Evolutionary conservation across 2,113 vertebrate species (phyloP).

Genomic region (Malurus alboscapulatus): DNA sequence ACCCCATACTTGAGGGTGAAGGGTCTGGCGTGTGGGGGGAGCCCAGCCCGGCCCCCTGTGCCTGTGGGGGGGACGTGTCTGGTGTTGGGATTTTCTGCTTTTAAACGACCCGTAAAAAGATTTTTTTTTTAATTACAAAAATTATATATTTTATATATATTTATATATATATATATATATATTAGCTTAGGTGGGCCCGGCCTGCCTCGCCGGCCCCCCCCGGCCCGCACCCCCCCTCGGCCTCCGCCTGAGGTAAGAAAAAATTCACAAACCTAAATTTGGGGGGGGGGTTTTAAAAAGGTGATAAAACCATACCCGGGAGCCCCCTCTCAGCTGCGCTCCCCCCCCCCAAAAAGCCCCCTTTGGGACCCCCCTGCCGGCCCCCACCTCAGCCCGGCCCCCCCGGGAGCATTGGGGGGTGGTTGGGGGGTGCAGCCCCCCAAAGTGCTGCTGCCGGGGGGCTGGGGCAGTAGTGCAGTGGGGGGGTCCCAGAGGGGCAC

Average conservation of each 20-base stretch:
- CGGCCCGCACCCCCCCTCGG: too few relatives aligned
- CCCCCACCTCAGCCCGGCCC: background rate
- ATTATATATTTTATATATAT: conserved; percentile 6
- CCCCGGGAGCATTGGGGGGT: background rate
- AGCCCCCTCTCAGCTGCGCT: too few relatives aligned
- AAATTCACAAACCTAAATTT: too few relatives aligned
- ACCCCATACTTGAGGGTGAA: background rate
- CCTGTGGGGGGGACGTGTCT: background rate
- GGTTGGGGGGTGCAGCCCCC: background rate
- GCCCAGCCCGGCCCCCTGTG: background rate
- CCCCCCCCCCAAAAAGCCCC: background rate
- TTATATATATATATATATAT: too few relatives aligned
- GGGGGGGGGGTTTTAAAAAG: too few relatives aligned
- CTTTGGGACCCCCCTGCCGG: background rate
- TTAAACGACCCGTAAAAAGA: conserved; percentile 49
- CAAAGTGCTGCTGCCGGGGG: background rate
- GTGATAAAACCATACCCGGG: too few relatives aligned
- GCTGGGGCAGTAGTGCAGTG: conserved; percentile 3
- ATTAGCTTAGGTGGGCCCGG: too few relatives aligned
- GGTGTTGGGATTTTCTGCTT: conserved; percentile 1
- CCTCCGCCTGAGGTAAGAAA: too few relatives aligned
- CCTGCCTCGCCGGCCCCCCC: too few relatives aligned
- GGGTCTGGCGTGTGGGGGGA: background rate
- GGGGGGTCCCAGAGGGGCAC: background rate
- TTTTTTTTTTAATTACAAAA: conserved; percentile 51